Percentiles rank a stretch among this genome's conserved stretches.
Evolutionary conservation across 2,797 vertebrate species (phyloP).

Genomic region (Clarias pachynema): DNA sequence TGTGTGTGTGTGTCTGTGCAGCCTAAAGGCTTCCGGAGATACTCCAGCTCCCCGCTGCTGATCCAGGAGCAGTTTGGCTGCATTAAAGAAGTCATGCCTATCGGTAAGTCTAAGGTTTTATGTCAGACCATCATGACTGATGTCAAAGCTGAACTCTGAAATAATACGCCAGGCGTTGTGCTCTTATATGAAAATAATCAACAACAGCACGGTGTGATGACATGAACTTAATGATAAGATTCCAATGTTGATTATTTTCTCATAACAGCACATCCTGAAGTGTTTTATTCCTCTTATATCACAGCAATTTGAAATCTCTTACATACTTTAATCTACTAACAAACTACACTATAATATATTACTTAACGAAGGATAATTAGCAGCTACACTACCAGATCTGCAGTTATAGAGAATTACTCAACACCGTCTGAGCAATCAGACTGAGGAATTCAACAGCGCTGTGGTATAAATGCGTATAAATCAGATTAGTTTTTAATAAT

Average conservation of each 20-base stretch:
- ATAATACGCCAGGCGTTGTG: not conserved
- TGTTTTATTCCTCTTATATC: not conserved
- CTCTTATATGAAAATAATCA: not conserved
- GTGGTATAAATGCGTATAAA: not conserved
- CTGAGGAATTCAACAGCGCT: not conserved
- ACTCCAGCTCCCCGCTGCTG: slow-evolving; percentile 96
- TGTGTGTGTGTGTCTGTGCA: slow-evolving; percentile 68
- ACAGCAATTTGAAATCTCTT: not conserved
- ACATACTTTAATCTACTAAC: not conserved
- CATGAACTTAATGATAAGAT: not conserved
- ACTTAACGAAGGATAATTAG: not conserved
- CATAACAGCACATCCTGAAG: not conserved
- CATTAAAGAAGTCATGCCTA: slow-evolving; percentile 99
- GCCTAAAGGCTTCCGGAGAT: slow-evolving; percentile 97
- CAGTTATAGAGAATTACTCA: no score
- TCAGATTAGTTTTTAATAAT: no score
- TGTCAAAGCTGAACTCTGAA: not conserved
- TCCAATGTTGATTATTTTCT: not conserved
- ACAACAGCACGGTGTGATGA: not conserved
- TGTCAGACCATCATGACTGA: not conserved
- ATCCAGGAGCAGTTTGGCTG: slow-evolving; percentile 99
- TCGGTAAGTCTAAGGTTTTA: slow-evolving; percentile 80
- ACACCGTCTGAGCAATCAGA: not conserved
- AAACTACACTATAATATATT: not conserved
- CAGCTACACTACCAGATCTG: not conserved